Percentiles rank a stretch among this genome's conserved stretches.
phyloP scores from a whole-genome alignment of 2,113 vertebrate species.

The Pogona vitticeps region DNA sequence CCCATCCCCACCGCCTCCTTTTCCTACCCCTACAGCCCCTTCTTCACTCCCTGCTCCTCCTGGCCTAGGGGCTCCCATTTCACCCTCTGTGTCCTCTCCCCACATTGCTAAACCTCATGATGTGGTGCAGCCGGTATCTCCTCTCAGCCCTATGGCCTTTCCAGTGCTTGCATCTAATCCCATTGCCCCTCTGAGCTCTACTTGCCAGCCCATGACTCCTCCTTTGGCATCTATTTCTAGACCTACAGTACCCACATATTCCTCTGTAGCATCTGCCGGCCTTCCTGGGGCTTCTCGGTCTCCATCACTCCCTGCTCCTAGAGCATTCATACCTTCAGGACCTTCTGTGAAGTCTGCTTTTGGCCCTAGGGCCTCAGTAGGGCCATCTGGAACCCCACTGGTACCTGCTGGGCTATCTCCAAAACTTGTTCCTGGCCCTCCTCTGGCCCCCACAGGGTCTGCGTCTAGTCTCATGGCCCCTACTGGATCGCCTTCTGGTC shows the following conservation, averaged over 20 bases:
- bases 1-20: slow-evolving; percentile 61
- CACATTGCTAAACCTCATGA: slow-evolving; percentile 6
- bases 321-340: not conserved
- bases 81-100: slow-evolving; percentile 57
- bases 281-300: not conserved
- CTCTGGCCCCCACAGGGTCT: not conserved
- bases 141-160: not conserved
- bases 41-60: not conserved
- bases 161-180: not conserved
- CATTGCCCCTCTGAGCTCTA: not conserved
- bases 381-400: not conserved
- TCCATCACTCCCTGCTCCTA: not conserved
- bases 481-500: not conserved
- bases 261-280: not conserved
- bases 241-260: not conserved
- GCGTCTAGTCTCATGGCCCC: not conserved
- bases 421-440: not conserved
- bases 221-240: not conserved
- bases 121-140: not conserved
- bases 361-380: no score
- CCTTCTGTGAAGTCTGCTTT: not conserved
- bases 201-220: fast-evolving
- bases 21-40: slow-evolving; percentile 64
- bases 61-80: slow-evolving; percentile 41
- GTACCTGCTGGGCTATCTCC: not conserved